phyloP scores from a whole-genome alignment of 2,113 vertebrate genomes.

The Dromiciops gliroides region DNA sequence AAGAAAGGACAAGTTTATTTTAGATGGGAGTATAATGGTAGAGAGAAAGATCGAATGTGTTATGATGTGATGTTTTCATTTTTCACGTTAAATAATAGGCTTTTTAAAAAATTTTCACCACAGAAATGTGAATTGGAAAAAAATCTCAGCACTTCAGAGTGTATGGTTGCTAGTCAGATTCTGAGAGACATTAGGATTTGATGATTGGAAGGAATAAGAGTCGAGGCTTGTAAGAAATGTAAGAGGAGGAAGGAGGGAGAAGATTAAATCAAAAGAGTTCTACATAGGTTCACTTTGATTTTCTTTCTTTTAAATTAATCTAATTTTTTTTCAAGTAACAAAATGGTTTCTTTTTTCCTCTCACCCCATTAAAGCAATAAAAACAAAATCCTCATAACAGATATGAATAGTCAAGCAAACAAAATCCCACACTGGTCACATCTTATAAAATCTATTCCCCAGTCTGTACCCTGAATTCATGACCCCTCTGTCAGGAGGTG shows the following conservation, averaged over 20 bases:
- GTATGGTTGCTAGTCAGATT: not conserved
- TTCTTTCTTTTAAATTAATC: not conserved
- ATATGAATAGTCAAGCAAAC: not conserved
- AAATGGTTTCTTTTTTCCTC: not conserved
- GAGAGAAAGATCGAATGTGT: slow-evolving; percentile 75
- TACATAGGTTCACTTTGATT: not conserved
- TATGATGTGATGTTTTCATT: slow-evolving; percentile 79
- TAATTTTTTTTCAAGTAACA: not conserved
- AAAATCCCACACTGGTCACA: not conserved
- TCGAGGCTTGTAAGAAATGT: not conserved
- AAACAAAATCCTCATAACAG: not conserved
- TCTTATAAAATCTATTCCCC: not conserved
- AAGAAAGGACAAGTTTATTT: slow-evolving; percentile 78
- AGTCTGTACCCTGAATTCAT: not conserved
- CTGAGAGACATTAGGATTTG: slow-evolving; percentile 43
- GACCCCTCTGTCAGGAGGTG: not conserved
- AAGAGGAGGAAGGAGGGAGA: not conserved
- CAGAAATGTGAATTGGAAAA: slow-evolving; percentile 48
- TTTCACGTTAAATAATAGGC: slow-evolving; percentile 66
- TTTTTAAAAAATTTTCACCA: slow-evolving; percentile 67
- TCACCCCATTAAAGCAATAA: not conserved
- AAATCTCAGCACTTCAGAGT: not conserved
- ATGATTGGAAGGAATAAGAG: slow-evolving; percentile 8
- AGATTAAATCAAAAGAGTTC: not conserved
- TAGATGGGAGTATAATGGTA: slow-evolving; percentile 68